A percentile compares a stretch with the other conserved stretches of the same genome.
phyloP scores from a whole-genome alignment of 2,113 vertebrate genomes.

The Crypturellus undulatus region DNA sequence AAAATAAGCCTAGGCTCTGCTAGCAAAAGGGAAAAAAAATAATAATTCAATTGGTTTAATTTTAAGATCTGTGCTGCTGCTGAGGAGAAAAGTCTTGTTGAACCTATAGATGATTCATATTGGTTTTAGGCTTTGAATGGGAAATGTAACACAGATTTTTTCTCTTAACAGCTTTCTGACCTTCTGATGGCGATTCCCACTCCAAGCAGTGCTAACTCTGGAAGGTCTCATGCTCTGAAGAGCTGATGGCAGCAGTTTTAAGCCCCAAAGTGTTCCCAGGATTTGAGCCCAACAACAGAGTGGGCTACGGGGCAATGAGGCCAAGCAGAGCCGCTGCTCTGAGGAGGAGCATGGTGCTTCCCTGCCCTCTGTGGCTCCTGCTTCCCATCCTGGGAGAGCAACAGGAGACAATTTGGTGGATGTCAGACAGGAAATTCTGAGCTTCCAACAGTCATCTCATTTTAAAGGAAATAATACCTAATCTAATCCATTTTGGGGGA shows the following conservation, averaged over 20 bases:
- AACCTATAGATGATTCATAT: background rate
- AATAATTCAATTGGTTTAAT: background rate
- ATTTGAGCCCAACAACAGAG: slow-evolving; percentile 24
- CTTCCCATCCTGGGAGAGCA: background rate
- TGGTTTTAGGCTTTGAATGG: background rate
- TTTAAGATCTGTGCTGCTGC: background rate
- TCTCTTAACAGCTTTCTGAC: slow-evolving; percentile 56
- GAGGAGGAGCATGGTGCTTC: background rate
- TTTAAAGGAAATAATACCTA: background rate
- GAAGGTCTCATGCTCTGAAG: slow-evolving; percentile 35
- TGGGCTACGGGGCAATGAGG: background rate
- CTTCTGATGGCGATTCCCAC: slow-evolving; percentile 59
- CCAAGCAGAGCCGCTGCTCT: background rate
- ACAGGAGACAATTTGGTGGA: background rate
- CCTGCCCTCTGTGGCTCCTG: background rate
- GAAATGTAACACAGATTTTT: slow-evolving; percentile 25
- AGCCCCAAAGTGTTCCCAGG: background rate
- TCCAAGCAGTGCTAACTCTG: slow-evolving; percentile 36
- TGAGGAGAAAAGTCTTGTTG: background rate
- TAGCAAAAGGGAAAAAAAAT: background rate
- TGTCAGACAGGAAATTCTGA: background rate
- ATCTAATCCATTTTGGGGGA: background rate
- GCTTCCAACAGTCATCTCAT: background rate
- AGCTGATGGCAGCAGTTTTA: slow-evolving; percentile 48
- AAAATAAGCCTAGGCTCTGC: background rate